Percentiles rank a stretch among this genome's conserved stretches.
phyloP scores from a whole-genome alignment of 1,140 invertebrate species.

The Heliconius hewitsoni region DNA sequence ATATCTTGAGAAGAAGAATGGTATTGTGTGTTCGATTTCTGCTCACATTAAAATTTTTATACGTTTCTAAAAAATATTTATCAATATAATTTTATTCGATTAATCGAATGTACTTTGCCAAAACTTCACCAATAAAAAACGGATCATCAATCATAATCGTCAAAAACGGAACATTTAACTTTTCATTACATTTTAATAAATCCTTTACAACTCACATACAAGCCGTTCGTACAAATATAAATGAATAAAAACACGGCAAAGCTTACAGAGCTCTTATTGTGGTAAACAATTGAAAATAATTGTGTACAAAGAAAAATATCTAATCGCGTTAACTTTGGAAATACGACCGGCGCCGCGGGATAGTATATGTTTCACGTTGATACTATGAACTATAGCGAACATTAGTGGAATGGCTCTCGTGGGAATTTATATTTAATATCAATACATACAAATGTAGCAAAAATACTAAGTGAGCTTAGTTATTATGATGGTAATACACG shows the following conservation, averaged over 20 bases:
- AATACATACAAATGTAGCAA: conserved; percentile 13
- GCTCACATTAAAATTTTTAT: no score
- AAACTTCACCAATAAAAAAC: not conserved
- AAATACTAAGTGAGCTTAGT: not conserved
- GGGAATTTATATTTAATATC: not conserved
- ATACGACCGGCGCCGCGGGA: conserved; percentile 5
- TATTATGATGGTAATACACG: not conserved
- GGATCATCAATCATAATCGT: not conserved
- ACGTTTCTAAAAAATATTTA: no score
- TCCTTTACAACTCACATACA: conserved; percentile 52
- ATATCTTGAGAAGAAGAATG: no score
- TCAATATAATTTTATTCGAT: not conserved
- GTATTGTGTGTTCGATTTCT: no score
- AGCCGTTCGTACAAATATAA: conserved; percentile 63
- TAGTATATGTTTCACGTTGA: conserved; percentile 11
- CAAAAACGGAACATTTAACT: not conserved
- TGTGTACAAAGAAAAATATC: conserved; percentile 36
- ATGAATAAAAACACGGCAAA: conserved; percentile 38
- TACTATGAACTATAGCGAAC: not conserved
- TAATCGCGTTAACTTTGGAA: not conserved
- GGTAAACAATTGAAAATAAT: conserved; percentile 39
- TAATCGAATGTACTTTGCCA: not conserved
- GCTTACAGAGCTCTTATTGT: conserved; percentile 31
- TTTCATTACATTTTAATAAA: conserved; percentile 9
- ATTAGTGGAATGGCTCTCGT: not conserved